Evolutionary conservation across 1,140 invertebrate species (phyloP).

Genomic region (Drosophila paulistorum): DNA sequence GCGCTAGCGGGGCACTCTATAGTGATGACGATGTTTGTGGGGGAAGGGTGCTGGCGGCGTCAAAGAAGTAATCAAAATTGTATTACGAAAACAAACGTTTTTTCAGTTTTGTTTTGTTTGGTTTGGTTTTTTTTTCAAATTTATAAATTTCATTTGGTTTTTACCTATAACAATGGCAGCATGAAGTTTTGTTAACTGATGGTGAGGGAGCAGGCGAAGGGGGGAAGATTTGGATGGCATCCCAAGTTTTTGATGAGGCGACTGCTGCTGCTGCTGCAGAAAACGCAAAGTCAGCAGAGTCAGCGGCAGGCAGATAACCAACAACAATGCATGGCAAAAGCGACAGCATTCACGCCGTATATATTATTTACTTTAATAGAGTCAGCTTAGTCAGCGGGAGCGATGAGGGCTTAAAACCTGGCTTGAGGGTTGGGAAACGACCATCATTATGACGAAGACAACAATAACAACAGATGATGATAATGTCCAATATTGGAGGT

Average conservation of each 20-base stretch:
- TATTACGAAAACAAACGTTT: constrained; percentile 81
- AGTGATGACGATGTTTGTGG: constrained; percentile 56
- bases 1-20: constrained; percentile 44
- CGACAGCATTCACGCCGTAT: constrained; percentile 65
- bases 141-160: constrained; percentile 27
- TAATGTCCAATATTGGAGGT: background rate
- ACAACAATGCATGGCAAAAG: constrained; percentile 40
- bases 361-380: constrained; percentile 78
- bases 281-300: constrained; percentile 72
- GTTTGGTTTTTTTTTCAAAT: constrained; percentile 23
- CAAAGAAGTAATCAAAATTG: constrained; percentile 80
- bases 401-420: constrained; percentile 27
- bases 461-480: background rate
- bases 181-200: constrained; percentile 23
- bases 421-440: constrained; percentile 60
- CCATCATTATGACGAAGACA: constrained; percentile 5
- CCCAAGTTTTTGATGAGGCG: constrained; percentile 43
- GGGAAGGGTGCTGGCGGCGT: constrained; percentile 49
- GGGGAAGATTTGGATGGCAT: constrained; percentile 9
- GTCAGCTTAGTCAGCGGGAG: constrained; percentile 30
- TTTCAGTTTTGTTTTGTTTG: constrained; percentile 53
- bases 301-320: constrained; percentile 43
- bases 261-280: constrained; percentile 41
- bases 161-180: constrained; percentile 64
- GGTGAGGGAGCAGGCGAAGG: constrained; percentile 12